These are phyloP conservation scores for Drosophila gunungcola DNA, from an alignment of 1,140 invertebrate species.

Conservation along the genomic window DNA sequence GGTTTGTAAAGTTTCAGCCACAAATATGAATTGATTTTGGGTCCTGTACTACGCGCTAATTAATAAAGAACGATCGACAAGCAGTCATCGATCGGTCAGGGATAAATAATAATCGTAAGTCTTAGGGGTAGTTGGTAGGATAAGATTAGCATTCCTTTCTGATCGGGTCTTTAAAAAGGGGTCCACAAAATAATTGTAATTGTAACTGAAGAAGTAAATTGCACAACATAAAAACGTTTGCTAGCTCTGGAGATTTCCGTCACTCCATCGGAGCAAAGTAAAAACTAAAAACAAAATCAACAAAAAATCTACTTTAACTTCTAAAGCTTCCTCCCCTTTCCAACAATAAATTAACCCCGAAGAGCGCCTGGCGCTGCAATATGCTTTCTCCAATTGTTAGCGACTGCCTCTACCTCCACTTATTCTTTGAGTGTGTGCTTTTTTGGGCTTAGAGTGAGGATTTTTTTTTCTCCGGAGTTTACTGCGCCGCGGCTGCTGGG, in stretches of 20 bases:
- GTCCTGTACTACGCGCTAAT: constrained; percentile 17
- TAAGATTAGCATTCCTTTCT: constrained; percentile 16
- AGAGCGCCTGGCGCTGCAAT: constrained; percentile 47
- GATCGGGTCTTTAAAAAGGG: constrained; percentile 25
- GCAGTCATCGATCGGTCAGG: not conserved
- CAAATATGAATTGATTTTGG: constrained; percentile 3
- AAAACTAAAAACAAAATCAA: constrained; percentile 57
- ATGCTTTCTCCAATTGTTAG: constrained; percentile 13
- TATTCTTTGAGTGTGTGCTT: constrained; percentile 75
- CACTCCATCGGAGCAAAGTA: constrained; percentile 46
- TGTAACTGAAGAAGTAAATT: constrained; percentile 39
- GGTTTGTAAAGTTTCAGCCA: constrained; percentile 1
- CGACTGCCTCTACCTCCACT: constrained; percentile 22
- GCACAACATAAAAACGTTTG: constrained; percentile 50
- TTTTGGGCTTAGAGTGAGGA: constrained; percentile 25
- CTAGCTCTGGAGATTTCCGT: constrained; percentile 26
- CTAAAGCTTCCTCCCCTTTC: constrained; percentile 10
- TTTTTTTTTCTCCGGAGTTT: constrained; percentile 26
- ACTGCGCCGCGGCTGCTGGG: constrained; percentile 67
- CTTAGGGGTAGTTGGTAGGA: constrained; percentile 10
- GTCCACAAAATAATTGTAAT: constrained; percentile 22
- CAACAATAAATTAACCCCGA: constrained; percentile 28
- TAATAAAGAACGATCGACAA: constrained; percentile 7
- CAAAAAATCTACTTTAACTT: constrained; percentile 51
- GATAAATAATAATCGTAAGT: constrained; percentile 18